Evolutionary conservation across 2,888 invertebrate species (phyloP).

Genomic region (Drosophila siamana): DNA sequence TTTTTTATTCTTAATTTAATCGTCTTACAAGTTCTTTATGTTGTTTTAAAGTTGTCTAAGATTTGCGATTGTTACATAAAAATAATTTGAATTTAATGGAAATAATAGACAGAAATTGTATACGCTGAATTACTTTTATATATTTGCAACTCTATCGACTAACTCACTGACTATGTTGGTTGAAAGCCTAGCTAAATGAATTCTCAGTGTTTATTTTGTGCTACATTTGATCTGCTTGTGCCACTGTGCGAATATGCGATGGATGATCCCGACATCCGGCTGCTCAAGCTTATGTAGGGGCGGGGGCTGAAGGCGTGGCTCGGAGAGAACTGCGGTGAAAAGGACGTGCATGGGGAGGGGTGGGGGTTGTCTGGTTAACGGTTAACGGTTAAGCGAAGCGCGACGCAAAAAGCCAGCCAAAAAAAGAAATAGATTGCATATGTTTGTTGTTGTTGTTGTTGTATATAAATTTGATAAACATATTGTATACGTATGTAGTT

Average conservation of each 20-base stretch:
- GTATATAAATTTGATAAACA: not conserved
- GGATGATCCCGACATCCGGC: constrained; percentile 18
- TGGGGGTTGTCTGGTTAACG: not conserved
- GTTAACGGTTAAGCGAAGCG: constrained; percentile 42
- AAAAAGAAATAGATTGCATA: constrained; percentile 2
- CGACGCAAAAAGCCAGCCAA: constrained; percentile 30
- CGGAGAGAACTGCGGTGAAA: constrained; percentile 13
- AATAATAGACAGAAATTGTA: too few relatives aligned
- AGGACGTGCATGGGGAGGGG: constrained; percentile 33
- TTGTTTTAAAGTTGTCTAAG: too few relatives aligned
- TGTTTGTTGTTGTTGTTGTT: not conserved
- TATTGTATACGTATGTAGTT: not conserved
- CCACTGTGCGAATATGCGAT: constrained; percentile 7
- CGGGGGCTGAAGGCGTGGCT: not conserved
- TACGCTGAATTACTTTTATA: too few relatives aligned
- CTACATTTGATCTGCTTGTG: not conserved
- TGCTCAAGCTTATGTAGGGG: not conserved
- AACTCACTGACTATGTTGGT: too few relatives aligned
- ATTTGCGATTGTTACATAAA: too few relatives aligned
- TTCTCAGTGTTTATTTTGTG: not conserved
- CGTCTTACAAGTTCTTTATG: too few relatives aligned
- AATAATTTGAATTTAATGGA: too few relatives aligned
- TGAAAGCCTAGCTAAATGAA: too few relatives aligned
- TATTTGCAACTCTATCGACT: too few relatives aligned
- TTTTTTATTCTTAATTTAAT: too few relatives aligned